These are phyloP conservation scores for Pteruthius melanotis DNA, from an alignment of 2,113 vertebrate species.

Conservation along the genomic window DNA sequence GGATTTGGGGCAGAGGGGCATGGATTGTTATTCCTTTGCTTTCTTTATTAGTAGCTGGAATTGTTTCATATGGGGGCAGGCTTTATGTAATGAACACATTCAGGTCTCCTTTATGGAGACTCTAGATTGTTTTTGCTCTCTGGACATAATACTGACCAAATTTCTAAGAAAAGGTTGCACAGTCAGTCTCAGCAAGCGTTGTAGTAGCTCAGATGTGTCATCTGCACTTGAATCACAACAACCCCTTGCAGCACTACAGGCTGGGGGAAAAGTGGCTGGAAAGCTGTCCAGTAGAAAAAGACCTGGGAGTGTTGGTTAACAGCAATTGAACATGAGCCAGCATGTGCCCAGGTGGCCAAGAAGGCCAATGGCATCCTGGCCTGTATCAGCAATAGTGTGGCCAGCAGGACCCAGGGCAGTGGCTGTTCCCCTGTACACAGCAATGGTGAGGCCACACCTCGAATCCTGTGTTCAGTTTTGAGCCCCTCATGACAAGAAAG, in stretches of 20 bases:
- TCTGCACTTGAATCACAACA: neutral
- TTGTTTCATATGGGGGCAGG: neutral
- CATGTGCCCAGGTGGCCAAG: neutral
- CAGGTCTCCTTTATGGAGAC: neutral
- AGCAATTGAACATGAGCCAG: neutral
- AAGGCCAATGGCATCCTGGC: neutral
- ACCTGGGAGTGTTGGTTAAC: neutral
- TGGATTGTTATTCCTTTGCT: neutral
- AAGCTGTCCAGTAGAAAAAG: rapidly evolving
- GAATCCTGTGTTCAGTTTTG: neutral
- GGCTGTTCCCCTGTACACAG: neutral
- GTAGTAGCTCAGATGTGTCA: neutral
- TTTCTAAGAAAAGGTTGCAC: neutral
- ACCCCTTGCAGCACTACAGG: rapidly evolving
- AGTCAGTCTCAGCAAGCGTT: neutral
- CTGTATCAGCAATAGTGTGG: rapidly evolving
- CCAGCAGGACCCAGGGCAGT: neutral
- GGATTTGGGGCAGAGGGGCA: neutral
- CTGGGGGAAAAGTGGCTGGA: neutral
- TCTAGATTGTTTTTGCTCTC: neutral
- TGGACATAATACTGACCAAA: neutral
- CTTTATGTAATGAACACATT: neutral
- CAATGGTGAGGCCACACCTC: neutral
- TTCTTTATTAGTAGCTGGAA: neutral
- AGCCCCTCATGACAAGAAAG: too few relatives aligned